phyloP scores from a whole-genome alignment of 2,113 vertebrate genomes.

The Balaeniceps rex region DNA sequence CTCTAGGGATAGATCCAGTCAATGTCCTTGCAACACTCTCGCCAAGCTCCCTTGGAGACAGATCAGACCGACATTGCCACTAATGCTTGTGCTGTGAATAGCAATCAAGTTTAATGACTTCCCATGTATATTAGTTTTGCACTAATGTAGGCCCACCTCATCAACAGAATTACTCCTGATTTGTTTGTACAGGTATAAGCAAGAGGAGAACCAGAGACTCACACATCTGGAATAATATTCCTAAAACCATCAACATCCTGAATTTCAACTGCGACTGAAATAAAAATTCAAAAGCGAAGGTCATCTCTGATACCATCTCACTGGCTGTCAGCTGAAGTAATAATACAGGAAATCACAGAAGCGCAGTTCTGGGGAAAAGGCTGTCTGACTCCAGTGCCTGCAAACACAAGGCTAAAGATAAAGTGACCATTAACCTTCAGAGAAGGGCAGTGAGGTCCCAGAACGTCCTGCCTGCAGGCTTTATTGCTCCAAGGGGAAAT shows the following conservation, averaged over 20 bases:
- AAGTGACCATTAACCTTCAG: constrained; percentile 47
- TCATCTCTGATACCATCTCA: constrained; percentile 1
- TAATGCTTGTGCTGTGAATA: neutral
- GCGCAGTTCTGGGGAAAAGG: neutral
- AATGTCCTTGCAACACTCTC: neutral
- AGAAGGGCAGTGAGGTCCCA: constrained; percentile 18
- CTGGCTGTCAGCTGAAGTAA: neutral
- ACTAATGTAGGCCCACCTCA: neutral
- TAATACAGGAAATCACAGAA: neutral
- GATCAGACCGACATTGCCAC: neutral
- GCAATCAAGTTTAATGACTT: constrained; percentile 44
- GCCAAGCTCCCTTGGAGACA: neutral
- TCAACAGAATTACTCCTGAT: neutral
- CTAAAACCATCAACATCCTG: constrained; percentile 1
- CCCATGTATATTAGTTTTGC: constrained; percentile 18
- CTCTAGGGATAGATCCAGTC: constrained; percentile 33
- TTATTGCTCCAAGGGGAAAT: neutral
- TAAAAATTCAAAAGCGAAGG: neutral
- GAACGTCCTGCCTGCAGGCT: constrained; percentile 1
- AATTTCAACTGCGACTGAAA: neutral
- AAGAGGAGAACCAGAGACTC: neutral
- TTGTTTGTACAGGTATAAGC: neutral
- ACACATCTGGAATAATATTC: constrained; percentile 38
- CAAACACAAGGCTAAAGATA: constrained; percentile 39
- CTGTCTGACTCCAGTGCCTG: constrained; percentile 17